Evolutionary conservation across 1,140 invertebrate genomes (phyloP).

Genomic region (Zaprionus taronus): DNA sequence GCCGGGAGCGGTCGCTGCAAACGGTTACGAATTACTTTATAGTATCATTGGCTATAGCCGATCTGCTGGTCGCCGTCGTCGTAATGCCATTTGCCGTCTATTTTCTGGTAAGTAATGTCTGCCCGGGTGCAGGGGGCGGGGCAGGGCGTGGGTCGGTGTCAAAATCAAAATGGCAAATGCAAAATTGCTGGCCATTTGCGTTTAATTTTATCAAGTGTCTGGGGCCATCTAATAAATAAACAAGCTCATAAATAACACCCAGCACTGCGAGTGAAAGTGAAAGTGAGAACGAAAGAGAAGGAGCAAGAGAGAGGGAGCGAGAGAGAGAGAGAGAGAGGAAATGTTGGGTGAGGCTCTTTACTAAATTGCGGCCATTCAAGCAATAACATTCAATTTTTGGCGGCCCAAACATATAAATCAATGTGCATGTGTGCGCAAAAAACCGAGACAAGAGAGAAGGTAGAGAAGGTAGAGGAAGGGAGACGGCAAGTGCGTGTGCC

Average conservation of each 20-base stretch:
- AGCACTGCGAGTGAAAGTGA: background rate
- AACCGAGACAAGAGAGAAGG: background rate
- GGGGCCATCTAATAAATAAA: conserved; percentile 77
- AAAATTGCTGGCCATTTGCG: conserved; percentile 72
- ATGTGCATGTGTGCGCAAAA: conserved; percentile 52
- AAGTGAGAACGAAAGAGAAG: background rate
- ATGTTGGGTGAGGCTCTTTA: conserved; percentile 63
- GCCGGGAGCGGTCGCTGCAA: conserved; percentile 94
- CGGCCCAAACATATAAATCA: conserved; percentile 73
- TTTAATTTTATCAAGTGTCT: conserved; percentile 81
- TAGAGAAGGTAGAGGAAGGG: background rate
- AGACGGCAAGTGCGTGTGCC: background rate
- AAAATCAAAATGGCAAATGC: conserved; percentile 68
- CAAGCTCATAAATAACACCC: conserved; percentile 72
- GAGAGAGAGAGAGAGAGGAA: background rate
- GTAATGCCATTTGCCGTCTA: conserved; percentile 99
- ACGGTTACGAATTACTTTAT: conserved; percentile 99
- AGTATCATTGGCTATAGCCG: conserved; percentile 98
- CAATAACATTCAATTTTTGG: conserved; percentile 82
- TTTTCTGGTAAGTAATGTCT: conserved; percentile 93
- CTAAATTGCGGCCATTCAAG: conserved; percentile 79
- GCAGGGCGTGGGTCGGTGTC: conserved; percentile 10
- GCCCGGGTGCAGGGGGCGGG: background rate
- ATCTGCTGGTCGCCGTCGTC: conserved; percentile 96
- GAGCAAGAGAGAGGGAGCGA: background rate